Percentiles rank a stretch among this genome's conserved stretches.
Conservation (phyloP, 2,888 invertebrate species). For the Corbicula japonica region DNA sequence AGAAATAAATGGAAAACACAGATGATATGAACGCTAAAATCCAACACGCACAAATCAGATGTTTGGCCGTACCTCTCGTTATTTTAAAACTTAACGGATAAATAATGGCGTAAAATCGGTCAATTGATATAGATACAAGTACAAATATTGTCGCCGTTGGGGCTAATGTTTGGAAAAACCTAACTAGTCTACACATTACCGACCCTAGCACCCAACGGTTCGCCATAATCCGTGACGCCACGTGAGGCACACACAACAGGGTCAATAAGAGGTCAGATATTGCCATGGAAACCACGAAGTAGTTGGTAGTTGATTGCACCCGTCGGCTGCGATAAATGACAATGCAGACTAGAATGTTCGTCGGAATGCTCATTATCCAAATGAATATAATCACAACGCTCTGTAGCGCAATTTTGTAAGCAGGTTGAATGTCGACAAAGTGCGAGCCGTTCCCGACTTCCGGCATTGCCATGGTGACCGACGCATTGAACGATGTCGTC, state of each 20-base stretch:
- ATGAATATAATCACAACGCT: slow-evolving; percentile 45
- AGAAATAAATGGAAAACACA: slow-evolving; percentile 79
- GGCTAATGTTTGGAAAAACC: slow-evolving; percentile 75
- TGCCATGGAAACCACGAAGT: slow-evolving; percentile 83
- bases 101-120: slow-evolving; percentile 85
- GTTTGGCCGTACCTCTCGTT: slow-evolving; percentile 82
- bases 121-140: slow-evolving; percentile 80
- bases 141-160: slow-evolving; percentile 76
- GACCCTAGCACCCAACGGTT: slow-evolving; percentile 76
- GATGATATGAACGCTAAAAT: slow-evolving; percentile 69
- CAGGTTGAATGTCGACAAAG: slow-evolving; percentile 10
- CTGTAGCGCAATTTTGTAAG: slow-evolving; percentile 41
- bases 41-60: slow-evolving; percentile 80
- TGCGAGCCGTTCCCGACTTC: neutral
- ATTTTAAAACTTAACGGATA: slow-evolving; percentile 85
- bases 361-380: slow-evolving; percentile 73
- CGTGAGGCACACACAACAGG: slow-evolving; percentile 76
- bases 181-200: slow-evolving; percentile 78
- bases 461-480: neutral
- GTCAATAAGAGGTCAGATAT: slow-evolving; percentile 76
- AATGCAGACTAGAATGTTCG: slow-evolving; percentile 82
- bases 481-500: slow-evolving; percentile 17
- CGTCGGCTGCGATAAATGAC: slow-evolving; percentile 85
- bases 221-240: slow-evolving; percentile 69
- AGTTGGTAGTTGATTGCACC: slow-evolving; percentile 86